phyloP scores from a whole-genome alignment of 2,797 vertebrate genomes.

The Ispidina picta region DNA sequence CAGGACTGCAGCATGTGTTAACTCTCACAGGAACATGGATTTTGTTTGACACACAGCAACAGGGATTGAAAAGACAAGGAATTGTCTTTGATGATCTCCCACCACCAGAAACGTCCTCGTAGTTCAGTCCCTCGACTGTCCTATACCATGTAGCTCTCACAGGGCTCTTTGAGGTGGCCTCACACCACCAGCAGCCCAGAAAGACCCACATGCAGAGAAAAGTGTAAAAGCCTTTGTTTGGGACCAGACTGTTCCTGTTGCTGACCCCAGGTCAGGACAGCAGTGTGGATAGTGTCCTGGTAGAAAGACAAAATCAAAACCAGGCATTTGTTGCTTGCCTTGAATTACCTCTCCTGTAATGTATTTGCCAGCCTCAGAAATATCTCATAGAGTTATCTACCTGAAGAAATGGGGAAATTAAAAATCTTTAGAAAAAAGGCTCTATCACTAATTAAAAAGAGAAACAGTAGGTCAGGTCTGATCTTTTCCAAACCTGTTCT shows the following conservation, averaged over 20 bases:
- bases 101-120: neutral
- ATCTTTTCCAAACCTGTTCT: neutral
- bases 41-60: neutral
- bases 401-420: neutral
- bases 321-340: neutral
- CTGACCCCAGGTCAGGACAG: neutral
- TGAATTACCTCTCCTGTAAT: neutral
- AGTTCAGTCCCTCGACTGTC: fast-evolving
- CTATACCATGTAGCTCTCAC: neutral
- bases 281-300: neutral
- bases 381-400: neutral
- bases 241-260: neutral
- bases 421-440: neutral
- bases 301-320: neutral
- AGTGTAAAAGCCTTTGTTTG: neutral
- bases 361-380: neutral
- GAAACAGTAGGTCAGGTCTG: neutral
- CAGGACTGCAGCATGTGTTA: neutral
- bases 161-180: neutral
- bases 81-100: neutral
- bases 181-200: neutral
- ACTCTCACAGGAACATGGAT: neutral
- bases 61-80: neutral
- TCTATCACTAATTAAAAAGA: neutral
- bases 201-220: neutral